Evolutionary conservation across 2,113 vertebrate genomes (phyloP).

Genomic region (Fulica atra): DNA sequence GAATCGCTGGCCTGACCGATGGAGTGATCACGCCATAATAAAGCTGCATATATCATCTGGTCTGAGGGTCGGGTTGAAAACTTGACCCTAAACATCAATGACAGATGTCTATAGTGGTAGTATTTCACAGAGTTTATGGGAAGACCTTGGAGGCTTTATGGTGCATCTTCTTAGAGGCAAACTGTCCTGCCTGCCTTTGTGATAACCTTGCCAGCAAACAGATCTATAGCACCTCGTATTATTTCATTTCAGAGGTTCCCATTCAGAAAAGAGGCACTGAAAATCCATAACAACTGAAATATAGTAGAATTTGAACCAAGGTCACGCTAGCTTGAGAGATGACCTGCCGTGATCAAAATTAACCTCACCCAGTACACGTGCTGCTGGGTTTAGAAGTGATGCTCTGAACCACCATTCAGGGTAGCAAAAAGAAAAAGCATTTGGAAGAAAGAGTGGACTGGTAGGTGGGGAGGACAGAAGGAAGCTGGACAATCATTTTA

Average conservation of each 20-base stretch:
- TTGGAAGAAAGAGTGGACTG: not conserved
- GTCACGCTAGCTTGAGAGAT: not conserved
- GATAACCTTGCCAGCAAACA: conserved; percentile 45
- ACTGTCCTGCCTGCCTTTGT: conserved; percentile 24
- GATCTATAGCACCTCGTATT: conserved; percentile 42
- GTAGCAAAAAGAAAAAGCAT: not conserved
- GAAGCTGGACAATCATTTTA: not conserved
- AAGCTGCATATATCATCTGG: not conserved
- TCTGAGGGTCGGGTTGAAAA: not conserved
- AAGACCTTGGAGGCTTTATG: conserved; percentile 16
- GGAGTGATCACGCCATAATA: not conserved
- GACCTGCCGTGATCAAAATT: not conserved
- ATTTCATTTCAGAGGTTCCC: conserved; percentile 44
- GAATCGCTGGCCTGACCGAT: not conserved
- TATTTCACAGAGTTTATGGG: conserved; percentile 3
- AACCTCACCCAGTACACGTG: not conserved
- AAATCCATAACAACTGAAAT: conserved; percentile 59
- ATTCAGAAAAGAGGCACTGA: conserved; percentile 54
- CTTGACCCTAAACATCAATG: not conserved
- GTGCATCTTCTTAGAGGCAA: not conserved
- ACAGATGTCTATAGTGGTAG: not conserved
- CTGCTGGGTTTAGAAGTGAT: not conserved
- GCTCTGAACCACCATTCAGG: not conserved
- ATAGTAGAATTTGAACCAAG: conserved; percentile 46
- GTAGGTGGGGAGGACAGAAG: not conserved